Base-by-base conservation (phyloP, 2,797 vertebrate species). In the Erithacus rubecula region DNA sequence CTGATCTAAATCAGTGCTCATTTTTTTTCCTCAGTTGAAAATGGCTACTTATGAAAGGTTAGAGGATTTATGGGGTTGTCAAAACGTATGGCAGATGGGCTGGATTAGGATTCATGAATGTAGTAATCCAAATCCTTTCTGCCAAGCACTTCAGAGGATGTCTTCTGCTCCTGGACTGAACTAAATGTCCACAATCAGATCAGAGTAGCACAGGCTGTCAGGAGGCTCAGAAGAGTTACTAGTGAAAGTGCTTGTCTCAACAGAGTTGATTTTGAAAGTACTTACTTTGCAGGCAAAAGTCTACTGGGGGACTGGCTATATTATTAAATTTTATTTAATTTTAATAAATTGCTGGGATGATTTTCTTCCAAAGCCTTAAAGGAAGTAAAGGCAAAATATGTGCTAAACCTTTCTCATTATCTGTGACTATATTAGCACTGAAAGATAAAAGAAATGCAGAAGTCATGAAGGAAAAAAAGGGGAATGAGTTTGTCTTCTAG, bases 11-110 rank as follows among this genome's bases (percentile, higher is more conserved):
- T 95, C 95, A 77, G 37, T 90, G 47, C 92, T 94, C 79, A 32
- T 94, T 94, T 96, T 90, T 90, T 95, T 95, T 87, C 81, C 67
- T 47, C 67, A 81, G 75, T 94, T 93, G 71, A 92, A 96, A 95
- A 96, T 84, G 83, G 71, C 91, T 96, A 53, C 83, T 96, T 95
- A 83, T 26, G 65, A 93, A 96, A 93, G 85, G 82, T 81, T 94
- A 84, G 85, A 90, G 87, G 93, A 95, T 96, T 96, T 96, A 94
- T 95, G 78, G 69, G 70, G 51, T 74, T 93, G 90, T 93, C 93
- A 96, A 95, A 95, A 83, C 75, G 29, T 89, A 87, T 82, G 90
- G 90, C 93, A 97, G 79, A 97, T 96, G 92, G 87, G 77, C 52
- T 96, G 87, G 93, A 95, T 95, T 96, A 93, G 90, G 89, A 36